Evolutionary conservation across 2,797 vertebrate species (phyloP).

Genomic region (Falco biarmicus): DNA sequence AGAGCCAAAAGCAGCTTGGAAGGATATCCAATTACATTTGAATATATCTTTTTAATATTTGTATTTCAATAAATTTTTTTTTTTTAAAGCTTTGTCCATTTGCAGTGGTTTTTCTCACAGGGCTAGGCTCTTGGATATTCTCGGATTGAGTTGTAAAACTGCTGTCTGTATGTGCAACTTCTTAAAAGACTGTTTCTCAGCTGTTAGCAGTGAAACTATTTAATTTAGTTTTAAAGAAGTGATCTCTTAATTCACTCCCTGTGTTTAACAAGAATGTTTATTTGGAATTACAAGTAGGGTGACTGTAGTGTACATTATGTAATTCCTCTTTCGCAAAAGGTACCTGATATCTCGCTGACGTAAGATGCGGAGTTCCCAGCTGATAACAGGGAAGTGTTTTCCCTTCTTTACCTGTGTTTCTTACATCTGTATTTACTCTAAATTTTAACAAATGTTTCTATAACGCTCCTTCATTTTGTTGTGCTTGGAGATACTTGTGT

Average conservation of each 20-base stretch:
- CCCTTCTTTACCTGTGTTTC: neutral
- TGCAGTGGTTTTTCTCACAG: neutral
- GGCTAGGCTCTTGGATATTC: neutral
- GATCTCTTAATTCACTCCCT: neutral
- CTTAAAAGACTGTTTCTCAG: neutral
- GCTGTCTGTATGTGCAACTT: neutral
- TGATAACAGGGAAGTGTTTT: neutral
- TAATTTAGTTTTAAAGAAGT: neutral
- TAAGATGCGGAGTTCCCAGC: neutral
- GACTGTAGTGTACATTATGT: neutral
- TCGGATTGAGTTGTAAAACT: neutral
- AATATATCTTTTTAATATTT: neutral
- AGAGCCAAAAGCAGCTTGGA: neutral
- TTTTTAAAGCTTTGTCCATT: neutral
- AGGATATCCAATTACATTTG: neutral
- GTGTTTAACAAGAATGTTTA: neutral
- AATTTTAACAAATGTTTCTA: neutral
- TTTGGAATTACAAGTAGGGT: conserved; percentile 7
- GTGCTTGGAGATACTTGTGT: neutral
- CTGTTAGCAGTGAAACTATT: neutral
- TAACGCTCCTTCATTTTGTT: neutral
- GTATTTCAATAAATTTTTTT: neutral
- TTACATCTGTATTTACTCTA: neutral
- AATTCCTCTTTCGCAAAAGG: conserved; percentile 5
- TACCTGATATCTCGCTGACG: neutral